phyloP scores from a whole-genome alignment of 2,888 invertebrate genomes.

The Tholera decimalis region DNA sequence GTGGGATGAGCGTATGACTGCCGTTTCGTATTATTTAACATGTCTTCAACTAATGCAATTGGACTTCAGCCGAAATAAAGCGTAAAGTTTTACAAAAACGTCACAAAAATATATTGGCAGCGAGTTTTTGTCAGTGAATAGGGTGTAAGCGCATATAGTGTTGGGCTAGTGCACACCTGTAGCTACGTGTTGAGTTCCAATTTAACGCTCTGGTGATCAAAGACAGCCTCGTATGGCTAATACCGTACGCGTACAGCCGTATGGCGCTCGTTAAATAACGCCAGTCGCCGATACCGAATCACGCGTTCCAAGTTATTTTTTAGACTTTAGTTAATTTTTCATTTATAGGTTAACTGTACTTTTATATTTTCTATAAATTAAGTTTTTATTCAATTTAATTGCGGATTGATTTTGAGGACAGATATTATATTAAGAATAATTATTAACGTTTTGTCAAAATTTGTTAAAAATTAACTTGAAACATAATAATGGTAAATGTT shows the following conservation, averaged over 20 bases:
- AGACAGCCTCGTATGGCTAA: constrained; percentile 68
- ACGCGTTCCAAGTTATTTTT: constrained; percentile 25
- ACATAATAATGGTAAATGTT: too few species aligned
- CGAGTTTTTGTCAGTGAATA: constrained; percentile 53
- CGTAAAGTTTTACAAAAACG: background rate
- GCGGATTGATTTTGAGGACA: too few species aligned
- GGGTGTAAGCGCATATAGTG: constrained; percentile 67
- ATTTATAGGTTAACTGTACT: background rate
- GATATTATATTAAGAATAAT: too few species aligned
- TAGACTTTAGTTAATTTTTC: background rate
- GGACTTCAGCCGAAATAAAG: background rate
- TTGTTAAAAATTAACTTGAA: too few species aligned
- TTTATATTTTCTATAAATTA: background rate
- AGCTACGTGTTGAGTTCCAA: constrained; percentile 78
- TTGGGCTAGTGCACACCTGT: constrained; percentile 78
- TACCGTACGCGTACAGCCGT: constrained; percentile 58
- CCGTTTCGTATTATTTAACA: too few species aligned
- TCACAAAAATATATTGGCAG: constrained; percentile 21
- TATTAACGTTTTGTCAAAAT: too few species aligned
- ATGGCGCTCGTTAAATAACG: constrained; percentile 52
- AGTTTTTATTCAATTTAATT: background rate
- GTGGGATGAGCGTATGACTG: too few species aligned
- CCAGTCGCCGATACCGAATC: constrained; percentile 36
- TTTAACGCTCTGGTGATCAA: constrained; percentile 87
- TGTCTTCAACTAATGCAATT: too few species aligned